Conservation (phyloP, 30 jellyfish, hydroid and myxozoan genomes). For the Haliclystus octoradiatus region DNA sequence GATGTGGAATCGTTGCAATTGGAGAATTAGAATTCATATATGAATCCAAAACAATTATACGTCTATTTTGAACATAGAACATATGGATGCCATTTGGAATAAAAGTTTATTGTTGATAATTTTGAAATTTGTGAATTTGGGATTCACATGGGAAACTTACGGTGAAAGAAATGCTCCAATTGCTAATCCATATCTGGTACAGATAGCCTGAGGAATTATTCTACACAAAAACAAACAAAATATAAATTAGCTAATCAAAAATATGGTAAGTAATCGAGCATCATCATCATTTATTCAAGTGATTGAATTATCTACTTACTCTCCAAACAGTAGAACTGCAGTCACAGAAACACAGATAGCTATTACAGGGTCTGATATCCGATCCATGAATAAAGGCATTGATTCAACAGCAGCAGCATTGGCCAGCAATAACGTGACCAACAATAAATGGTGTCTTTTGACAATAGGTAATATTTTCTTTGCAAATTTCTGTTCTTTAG, state of each 20-base stretch:
- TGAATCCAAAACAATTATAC: too few species aligned
- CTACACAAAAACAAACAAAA: too few species aligned
- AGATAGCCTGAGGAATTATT: conserved; percentile 23
- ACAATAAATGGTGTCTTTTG: conserved; percentile 21
- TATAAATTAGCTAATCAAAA: too few species aligned
- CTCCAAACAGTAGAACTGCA: conserved; percentile 43
- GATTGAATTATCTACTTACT: conserved; percentile 13
- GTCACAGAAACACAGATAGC: conserved; percentile 35
- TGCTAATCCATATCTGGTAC: conserved; percentile 34
- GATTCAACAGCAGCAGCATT: conserved; percentile 32
- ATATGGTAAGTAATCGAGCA: too few species aligned
- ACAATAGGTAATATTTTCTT: conserved; percentile 18
- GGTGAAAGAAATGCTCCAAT: conserved; percentile 29
- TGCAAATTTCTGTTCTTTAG: conserved; percentile 26
- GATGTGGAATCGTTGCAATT: too few species aligned
- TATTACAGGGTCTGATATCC: conserved; percentile 28
- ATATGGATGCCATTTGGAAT: too few species aligned
- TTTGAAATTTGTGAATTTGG: too few species aligned
- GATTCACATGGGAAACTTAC: conserved; percentile 16
- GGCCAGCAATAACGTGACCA: conserved; percentile 34
- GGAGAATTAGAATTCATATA: too few species aligned
- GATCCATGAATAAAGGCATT: conserved; percentile 45
- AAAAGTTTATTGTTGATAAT: too few species aligned
- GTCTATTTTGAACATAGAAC: too few species aligned
- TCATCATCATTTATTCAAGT: too few species aligned